These are phyloP conservation scores for Papilio polyxenes DNA, from an alignment of 1,140 invertebrate species.

Conservation along the genomic window DNA sequence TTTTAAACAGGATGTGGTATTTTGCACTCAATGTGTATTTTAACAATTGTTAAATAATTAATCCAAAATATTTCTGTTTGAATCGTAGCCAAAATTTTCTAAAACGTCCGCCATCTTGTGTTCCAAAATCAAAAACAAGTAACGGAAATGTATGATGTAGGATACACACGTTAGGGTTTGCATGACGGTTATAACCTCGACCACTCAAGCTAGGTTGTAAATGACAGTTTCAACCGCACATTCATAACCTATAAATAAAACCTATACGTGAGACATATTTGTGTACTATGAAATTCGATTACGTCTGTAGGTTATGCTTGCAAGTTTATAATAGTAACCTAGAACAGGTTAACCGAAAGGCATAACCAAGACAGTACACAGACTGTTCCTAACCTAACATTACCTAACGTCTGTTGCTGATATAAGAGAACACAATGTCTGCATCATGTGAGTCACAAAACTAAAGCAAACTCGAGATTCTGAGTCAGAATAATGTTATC, in stretches of 20 bases:
- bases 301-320: no score
- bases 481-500: conserved; percentile 68
- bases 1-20: conserved; percentile 5
- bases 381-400: not conserved
- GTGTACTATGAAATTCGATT: no score
- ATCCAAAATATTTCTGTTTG: conserved; percentile 43
- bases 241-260: no score
- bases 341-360: no score
- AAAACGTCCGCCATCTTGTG: conserved; percentile 56
- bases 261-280: no score
- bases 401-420: not conserved
- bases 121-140: conserved; percentile 67
- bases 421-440: conserved; percentile 57
- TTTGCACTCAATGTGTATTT: conserved; percentile 38
- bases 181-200: not conserved
- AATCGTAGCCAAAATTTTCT: conserved; percentile 64
- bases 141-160: conserved; percentile 56
- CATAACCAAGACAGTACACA: no score
- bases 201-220: no score
- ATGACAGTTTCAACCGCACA: no score
- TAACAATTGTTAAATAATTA: conserved; percentile 55
- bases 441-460: conserved; percentile 66
- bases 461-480: conserved; percentile 58
- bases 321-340: no score
- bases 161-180: not conserved